Percentiles rank a stretch among this genome's conserved stretches.
Evolutionary conservation across 2,888 invertebrate genomes (phyloP).

Genomic region (Andrena flavipes): DNA sequence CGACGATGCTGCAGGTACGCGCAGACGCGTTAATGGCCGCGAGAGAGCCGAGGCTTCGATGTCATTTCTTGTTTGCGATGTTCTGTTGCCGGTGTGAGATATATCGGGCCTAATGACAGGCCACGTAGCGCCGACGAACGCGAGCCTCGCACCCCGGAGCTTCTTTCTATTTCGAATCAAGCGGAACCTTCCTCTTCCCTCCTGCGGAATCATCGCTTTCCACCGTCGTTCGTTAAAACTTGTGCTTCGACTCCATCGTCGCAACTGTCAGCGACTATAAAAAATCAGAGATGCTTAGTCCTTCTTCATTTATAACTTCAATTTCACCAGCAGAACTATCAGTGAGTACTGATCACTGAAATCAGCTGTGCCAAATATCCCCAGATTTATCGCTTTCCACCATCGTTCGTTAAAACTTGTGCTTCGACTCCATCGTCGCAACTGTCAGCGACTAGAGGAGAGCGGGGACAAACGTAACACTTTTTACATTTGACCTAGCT

Average conservation of each 20-base stretch:
- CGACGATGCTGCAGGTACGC: conserved; percentile 69
- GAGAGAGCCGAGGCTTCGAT: conserved; percentile 64
- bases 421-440: no score
- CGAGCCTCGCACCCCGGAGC: conserved; percentile 52
- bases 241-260: no score
- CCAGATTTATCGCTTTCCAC: background rate
- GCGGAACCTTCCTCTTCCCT: conserved; percentile 37
- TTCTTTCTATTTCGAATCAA: conserved; percentile 36
- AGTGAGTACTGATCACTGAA: no score
- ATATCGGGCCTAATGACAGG: conserved; percentile 78
- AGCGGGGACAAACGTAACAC: no score
- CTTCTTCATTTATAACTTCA: no score
- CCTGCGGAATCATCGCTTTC: no score
- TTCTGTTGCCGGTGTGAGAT: conserved; percentile 72
- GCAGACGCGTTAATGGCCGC: conserved; percentile 78
- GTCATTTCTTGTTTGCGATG: conserved; percentile 78
- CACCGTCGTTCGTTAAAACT: background rate
- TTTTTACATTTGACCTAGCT: no score
- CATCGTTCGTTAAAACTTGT: background rate
- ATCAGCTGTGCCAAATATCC: no score
- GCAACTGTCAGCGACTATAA: no score
- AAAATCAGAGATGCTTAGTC: no score
- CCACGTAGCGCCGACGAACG: conserved; percentile 64
- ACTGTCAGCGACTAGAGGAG: no score
- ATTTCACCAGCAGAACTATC: no score